Evolutionary conservation across 2,113 vertebrate species (phyloP), one percentile per base, ranked within the genome.

Genomic region (Burhinus oedicnemus): DNA sequence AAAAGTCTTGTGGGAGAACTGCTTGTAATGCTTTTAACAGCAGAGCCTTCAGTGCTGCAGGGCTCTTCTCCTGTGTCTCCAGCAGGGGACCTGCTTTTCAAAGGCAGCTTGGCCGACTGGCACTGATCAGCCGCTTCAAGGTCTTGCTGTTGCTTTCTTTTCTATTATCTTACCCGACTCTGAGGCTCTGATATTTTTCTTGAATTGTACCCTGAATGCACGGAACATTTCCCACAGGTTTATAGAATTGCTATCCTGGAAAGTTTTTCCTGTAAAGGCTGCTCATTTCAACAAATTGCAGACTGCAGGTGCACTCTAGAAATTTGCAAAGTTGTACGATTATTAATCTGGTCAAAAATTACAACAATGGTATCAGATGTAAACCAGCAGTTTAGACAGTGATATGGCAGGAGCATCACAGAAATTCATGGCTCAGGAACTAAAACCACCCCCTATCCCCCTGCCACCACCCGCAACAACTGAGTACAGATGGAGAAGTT

Each of bases 401-500:
- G 44, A 44, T 42, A 68, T 8, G 10, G 40, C 38, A 92, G 45
- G 17, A 88, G 22, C 55, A 87, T 64, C 38, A 40, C 61, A 61
- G 47, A 89, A 91, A 95, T 79, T 57, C n/a, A n/a, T 3, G 29
- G 70, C 81, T 90, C 42, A 30, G 54, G 72, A 95, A 62, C 61
- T 9, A 55, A 76, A 84, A 54, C 25, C 30, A 40, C 19, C 18
- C 64, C 32, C 23, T 75, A 5, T 27, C n/a, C 61, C 62, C 11
- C 38, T 47, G 25, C 36, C 12, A 44, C 49, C 30, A 52, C 12
- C n/a, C 1, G 1, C 60, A 60, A 51, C 75, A 92, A 68, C 68
- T 23, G 51, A 88, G 77, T 60, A 66, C 62, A 94, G 85, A 95
- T 93, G 89, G 84, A 95, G 54, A 69, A 96, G 25, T 4, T 97